These are phyloP conservation scores for Archivesica marissinica DNA, from an alignment of 1,140 invertebrate genomes.

Conservation along the genomic window DNA sequence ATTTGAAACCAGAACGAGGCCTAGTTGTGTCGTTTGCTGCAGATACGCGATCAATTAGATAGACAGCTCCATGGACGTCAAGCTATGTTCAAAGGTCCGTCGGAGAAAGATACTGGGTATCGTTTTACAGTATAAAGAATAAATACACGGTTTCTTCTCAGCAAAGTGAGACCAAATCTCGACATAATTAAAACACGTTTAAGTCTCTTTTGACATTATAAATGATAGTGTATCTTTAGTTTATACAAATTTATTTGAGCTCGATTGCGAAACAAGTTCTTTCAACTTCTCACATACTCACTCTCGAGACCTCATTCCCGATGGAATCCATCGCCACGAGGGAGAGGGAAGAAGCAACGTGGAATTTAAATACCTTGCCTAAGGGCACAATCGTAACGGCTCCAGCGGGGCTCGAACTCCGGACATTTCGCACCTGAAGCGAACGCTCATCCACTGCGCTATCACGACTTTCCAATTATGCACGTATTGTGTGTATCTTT, in stretches of 20 bases:
- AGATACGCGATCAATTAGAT: conserved; percentile 13
- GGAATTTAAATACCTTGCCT: no score
- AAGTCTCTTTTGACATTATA: background rate
- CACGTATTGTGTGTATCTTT: background rate
- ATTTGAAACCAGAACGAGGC: conserved; percentile 47
- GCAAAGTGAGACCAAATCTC: background rate
- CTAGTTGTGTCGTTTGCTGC: conserved; percentile 48
- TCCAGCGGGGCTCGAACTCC: background rate
- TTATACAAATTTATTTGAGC: no score
- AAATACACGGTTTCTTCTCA: background rate
- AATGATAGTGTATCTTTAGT: no score
- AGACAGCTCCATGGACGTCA: conserved; percentile 42
- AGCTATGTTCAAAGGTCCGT: conserved; percentile 40
- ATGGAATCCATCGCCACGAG: no score
- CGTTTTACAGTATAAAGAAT: background rate
- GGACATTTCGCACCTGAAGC: no score
- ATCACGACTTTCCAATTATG: no score
- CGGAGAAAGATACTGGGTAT: background rate
- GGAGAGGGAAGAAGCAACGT: no score
- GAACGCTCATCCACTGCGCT: no score
- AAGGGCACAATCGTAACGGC: no score
- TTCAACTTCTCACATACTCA: no score
- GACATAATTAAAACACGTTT: background rate
- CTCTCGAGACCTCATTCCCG: no score
- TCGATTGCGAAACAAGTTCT: no score